Evolutionary conservation across 2,113 vertebrate genomes (phyloP), one percentile per base, ranked within the genome.

Genomic region (Chaenogobius annularis): DNA sequence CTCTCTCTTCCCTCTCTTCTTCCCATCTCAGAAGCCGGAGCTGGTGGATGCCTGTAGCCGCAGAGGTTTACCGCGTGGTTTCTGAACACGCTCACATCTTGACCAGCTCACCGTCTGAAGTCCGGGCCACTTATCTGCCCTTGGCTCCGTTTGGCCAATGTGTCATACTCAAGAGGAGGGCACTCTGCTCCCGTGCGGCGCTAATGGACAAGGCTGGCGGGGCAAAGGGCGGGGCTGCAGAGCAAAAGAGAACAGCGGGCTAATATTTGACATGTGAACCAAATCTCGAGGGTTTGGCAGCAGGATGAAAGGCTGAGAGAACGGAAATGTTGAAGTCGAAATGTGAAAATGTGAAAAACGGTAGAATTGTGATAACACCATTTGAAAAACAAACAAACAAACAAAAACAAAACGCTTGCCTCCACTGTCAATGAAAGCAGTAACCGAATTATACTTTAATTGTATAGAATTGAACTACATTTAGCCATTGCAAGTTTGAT

Each of bases 51-150:
- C 80, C 77, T 71, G 17, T 67, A 79, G 84, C 82, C 82, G 76
- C 83, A 77, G 83, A 90, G 82, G 85, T 82, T 90, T 90, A 86
- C 75, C 74, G 70, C 76, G 88, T 76, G 90, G 90, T 85, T 89
- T 91, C n/a, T 79, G 43, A 40, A 26, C 66, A 77, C 78, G 72
- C 77, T 82, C 69, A 37, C 77, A 72, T 73, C 80, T 69, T 84
- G 72, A 71, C 65, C 26, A n/a, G 50, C 73, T 79, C 74, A 52
- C 54, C 67, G 74, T 78, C 82, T 84, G 70, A 74, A 82, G 61
- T 75, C 66, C 46, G 43, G 19, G n/a, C 69, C 23, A 11, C 47
- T 70, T 77, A 80, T 80, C 65, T 78, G 61, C 50, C 67, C 50
- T 10, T 20, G 59, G 64, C 72, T 9, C 54, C 74, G 56, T 80